phyloP scores from a whole-genome alignment of 2,797 vertebrate species.

The Varecia variegata region DNA sequence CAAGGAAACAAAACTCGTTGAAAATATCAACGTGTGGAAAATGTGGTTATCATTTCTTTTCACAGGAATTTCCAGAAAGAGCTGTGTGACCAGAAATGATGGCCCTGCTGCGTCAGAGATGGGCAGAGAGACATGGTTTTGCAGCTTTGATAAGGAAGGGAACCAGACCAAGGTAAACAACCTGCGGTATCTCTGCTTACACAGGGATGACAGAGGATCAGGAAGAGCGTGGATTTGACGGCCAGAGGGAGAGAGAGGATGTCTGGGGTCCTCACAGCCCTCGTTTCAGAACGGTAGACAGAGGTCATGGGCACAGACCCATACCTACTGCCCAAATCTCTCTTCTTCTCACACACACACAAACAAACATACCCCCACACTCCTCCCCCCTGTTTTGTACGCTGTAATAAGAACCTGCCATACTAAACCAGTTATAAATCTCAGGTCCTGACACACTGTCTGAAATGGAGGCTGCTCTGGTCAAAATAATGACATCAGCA shows the following conservation, averaged over 20 bases:
- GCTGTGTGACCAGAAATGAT: neutral
- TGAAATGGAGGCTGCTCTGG: neutral
- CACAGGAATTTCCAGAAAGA: constrained; percentile 17
- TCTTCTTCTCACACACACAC: neutral
- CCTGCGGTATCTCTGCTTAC: neutral
- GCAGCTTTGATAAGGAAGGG: neutral
- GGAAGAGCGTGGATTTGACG: neutral
- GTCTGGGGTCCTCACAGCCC: neutral
- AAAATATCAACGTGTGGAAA: neutral
- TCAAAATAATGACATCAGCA: neutral
- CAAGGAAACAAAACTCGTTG: neutral
- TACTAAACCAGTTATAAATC: neutral
- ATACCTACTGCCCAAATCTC: rapidly evolving
- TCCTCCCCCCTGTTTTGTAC: rapidly evolving
- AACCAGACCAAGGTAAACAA: neutral
- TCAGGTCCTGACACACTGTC: neutral
- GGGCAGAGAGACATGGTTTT: neutral
- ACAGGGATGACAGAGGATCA: rapidly evolving
- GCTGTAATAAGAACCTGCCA: neutral
- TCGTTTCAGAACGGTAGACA: neutral
- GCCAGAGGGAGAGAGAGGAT: neutral
- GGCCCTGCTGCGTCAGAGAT: neutral
- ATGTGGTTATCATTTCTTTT: neutral
- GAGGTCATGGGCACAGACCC: neutral
- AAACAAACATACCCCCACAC: rapidly evolving